Evolutionary conservation across 2,888 invertebrate species (phyloP), one percentile per base, ranked within the genome.

Genomic region (Leucoma salicis): DNA sequence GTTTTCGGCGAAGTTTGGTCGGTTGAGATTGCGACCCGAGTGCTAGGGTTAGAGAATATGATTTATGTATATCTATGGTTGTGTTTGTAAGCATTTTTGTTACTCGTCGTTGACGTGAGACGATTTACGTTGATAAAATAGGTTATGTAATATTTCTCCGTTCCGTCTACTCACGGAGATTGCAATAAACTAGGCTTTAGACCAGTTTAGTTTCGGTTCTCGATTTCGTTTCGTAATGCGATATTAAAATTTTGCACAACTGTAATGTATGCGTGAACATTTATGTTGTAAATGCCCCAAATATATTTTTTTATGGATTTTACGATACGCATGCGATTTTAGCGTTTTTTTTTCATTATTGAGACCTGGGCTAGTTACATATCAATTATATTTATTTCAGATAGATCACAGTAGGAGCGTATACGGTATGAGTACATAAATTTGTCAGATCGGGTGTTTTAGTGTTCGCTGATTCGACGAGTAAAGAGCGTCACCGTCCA

Each of bases 71-170:
- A 69, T 73, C 63, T 67, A 76, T 40, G 82, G 81, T 83, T 83
- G 82, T 82, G 77, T 80, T 76, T 77, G 73, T 76, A 69, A 67
- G 72, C 71, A 70, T 76, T 73, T 80, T 82, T 81, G 75, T 80
- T 82, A 77, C 70, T 67, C 66, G 72, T 73, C 68, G 66, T 75
- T 76, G 74, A 73, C 53, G 63, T 63, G 75, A 76, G 63, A 73
- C 11, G 67, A 64, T 81, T 29, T 82, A 74, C 67, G 79, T 79
- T 80, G 60, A 60, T 60, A 64, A 62, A 54, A 63, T 65, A 65
- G 65, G 66, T 67, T n/a, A n/a, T 67, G 72, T 74, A 68, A 63
- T 68, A 36, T 36, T 24, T 70, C 66, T 63, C 54, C 5, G 56
- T 58, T 21, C n/a, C 63, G 67, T 72, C 62, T 71, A 60, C 64